phyloP scores from a whole-genome alignment of 2,797 vertebrate species.

The Mionectes olivaceus region DNA sequence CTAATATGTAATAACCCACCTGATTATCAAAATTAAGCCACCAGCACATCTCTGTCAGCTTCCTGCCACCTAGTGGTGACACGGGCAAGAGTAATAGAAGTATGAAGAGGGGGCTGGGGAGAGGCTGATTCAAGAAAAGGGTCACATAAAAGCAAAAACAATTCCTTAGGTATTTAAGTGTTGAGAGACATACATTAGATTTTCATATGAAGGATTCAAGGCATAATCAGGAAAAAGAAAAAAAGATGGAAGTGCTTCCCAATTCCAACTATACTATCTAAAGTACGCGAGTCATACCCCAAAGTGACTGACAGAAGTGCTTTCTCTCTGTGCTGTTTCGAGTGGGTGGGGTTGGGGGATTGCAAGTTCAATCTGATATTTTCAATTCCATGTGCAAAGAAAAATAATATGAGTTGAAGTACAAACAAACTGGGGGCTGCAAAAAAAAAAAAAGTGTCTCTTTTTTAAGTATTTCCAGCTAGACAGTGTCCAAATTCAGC shows the following conservation, averaged over 20 bases:
- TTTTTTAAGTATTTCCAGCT: neutral
- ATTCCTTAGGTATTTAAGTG: neutral
- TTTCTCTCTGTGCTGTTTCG: neutral
- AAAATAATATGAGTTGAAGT: neutral
- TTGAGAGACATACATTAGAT: neutral
- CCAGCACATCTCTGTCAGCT: neutral
- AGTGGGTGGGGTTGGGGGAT: neutral
- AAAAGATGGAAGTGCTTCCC: neutral
- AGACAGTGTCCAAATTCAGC: neutral
- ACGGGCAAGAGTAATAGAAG: rapidly evolving
- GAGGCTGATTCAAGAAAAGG: neutral
- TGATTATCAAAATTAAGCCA: neutral
- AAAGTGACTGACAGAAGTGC: neutral
- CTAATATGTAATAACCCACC: too few species aligned
- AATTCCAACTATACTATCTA: neutral
- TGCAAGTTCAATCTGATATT: neutral
- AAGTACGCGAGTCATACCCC: neutral
- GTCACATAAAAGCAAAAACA: neutral
- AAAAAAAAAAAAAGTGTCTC: neutral
- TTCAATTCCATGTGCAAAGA: neutral
- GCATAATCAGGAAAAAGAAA: neutral
- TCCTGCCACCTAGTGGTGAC: conserved; percentile 32
- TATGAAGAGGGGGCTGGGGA: neutral
- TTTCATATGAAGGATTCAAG: neutral
- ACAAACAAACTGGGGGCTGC: neutral